Evolutionary conservation across 2,797 vertebrate species (phyloP).

Genomic region (Percopsis omiscomaycus): DNA sequence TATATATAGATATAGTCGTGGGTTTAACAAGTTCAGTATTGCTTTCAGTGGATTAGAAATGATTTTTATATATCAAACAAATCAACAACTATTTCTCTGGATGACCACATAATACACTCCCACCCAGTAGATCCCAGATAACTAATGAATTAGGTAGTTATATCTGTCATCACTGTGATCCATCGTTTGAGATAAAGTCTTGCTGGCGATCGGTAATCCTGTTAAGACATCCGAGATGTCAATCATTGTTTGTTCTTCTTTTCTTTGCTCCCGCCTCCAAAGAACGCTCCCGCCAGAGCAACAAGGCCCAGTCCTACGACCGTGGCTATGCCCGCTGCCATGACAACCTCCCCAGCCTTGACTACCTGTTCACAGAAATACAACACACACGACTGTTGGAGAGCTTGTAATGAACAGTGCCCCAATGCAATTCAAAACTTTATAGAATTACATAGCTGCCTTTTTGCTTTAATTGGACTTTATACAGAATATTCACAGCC

Average conservation of each 20-base stretch:
- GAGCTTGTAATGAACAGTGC: no score
- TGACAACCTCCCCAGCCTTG: slow-evolving; percentile 38
- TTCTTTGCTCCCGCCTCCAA: slow-evolving; percentile 57
- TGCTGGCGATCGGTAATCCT: slow-evolving; percentile 35
- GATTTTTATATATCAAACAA: no score
- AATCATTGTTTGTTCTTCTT: slow-evolving; percentile 51
- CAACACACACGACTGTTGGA: background rate
- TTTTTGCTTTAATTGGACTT: background rate
- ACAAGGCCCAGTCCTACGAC: slow-evolving; percentile 26
- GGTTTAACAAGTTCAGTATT: no score
- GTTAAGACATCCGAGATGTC: background rate
- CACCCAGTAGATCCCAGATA: background rate
- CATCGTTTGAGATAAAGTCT: slow-evolving; percentile 1
- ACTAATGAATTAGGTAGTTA: background rate
- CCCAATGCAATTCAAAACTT: background rate
- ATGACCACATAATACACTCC: background rate
- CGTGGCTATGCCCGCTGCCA: slow-evolving; percentile 20
- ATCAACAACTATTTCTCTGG: no score
- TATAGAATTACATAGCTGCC: no score
- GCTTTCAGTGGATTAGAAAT: no score
- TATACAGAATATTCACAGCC: background rate
- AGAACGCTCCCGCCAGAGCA: slow-evolving; percentile 43
- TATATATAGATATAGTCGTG: no score
- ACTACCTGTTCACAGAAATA: slow-evolving; percentile 60
- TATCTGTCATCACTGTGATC: background rate